Percentiles rank a stretch among this genome's conserved stretches.
These are phyloP conservation scores for Loris lydekkerianus DNA, from an alignment of 2,797 vertebrate species.

Conservation along the genomic window DNA sequence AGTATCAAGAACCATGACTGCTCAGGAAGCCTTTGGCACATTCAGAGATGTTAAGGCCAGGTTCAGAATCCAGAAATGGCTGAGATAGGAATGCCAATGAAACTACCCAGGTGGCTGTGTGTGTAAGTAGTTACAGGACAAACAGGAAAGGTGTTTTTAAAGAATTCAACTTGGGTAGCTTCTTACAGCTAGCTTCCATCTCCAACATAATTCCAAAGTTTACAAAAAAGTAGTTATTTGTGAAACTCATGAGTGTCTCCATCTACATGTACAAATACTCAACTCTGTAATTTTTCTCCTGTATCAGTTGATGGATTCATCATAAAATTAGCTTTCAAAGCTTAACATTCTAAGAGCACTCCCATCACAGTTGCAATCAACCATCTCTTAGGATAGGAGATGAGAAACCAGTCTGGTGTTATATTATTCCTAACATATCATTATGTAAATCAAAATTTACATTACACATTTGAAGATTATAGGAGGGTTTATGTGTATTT, in stretches of 20 bases:
- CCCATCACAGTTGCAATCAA: neutral
- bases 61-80: neutral
- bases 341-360: neutral
- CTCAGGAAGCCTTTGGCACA: neutral
- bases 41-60: neutral
- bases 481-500: neutral
- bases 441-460: slow-evolving; percentile 36
- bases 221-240: neutral
- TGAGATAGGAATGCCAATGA: neutral
- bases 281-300: neutral
- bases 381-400: neutral
- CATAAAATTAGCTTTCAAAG: neutral
- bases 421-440: neutral
- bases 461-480: neutral
- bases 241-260: neutral
- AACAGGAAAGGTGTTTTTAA: neutral
- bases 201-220: neutral
- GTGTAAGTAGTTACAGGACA: neutral
- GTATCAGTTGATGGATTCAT: neutral
- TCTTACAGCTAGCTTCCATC: neutral
- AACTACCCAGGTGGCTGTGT: neutral
- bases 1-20: neutral
- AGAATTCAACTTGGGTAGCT: neutral
- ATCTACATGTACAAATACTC: neutral
- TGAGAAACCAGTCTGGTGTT: neutral